A percentile compares a stretch with the other conserved stretches of the same genome.
These are phyloP conservation scores for Coelogynopora nodosa DNA, from an alignment of 2,888 invertebrate genomes.

Conservation along the genomic window DNA sequence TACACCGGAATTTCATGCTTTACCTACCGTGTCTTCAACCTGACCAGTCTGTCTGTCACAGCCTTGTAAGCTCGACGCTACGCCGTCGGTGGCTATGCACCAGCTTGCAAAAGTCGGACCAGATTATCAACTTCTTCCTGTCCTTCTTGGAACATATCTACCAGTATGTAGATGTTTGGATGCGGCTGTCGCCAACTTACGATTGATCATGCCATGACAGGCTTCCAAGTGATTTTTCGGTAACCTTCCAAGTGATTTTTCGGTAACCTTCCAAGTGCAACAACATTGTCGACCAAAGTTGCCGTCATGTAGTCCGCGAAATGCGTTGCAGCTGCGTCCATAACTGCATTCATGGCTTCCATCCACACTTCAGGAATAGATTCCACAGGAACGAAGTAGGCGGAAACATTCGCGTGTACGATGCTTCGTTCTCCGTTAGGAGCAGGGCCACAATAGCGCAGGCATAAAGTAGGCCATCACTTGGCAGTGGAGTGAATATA, in stretches of 20 bases:
- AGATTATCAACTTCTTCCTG: not conserved
- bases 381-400: not conserved
- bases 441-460: not conserved
- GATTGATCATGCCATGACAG: conserved; percentile 18
- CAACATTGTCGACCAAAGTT: conserved; percentile 34
- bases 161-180: conserved; percentile 28
- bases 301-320: conserved; percentile 33
- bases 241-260: conserved; percentile 41
- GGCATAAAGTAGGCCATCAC: not conserved
- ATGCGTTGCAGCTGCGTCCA: not conserved
- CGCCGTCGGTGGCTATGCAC: not conserved
- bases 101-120: not conserved
- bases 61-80: not conserved
- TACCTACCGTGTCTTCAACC: not conserved
- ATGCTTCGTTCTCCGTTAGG: not conserved
- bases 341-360: conserved; percentile 33
- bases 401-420: not conserved
- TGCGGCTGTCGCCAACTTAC: conserved; percentile 32
- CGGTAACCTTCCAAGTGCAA: not conserved
- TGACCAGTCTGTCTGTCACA: not conserved
- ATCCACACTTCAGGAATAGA: not conserved
- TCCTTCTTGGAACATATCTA: not conserved
- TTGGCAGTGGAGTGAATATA: not conserved
- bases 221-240: conserved; percentile 34
- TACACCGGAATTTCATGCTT: not conserved